A percentile compares a stretch with the other conserved stretches of the same genome.
phyloP scores from a whole-genome alignment of 2,888 invertebrate genomes.

The Pecten maximus region DNA sequence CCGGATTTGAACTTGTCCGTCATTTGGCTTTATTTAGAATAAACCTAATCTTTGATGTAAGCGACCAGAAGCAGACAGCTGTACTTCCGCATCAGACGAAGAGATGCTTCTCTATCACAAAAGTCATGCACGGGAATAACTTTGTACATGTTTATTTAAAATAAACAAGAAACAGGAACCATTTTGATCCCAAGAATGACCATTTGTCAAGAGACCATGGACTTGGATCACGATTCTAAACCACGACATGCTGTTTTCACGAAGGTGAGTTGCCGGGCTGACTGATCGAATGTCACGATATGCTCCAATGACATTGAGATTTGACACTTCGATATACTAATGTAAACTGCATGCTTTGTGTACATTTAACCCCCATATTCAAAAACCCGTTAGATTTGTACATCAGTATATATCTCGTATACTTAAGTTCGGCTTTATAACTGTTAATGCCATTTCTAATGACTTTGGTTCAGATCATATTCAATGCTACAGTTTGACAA shows the following conservation, averaged over 20 bases:
- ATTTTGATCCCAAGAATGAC: slow-evolving; percentile 66
- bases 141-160: slow-evolving; percentile 33
- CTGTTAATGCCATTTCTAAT: neutral
- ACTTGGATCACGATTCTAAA: slow-evolving; percentile 70
- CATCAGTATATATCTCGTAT: neutral
- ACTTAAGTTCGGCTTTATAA: neutral
- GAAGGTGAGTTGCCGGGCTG: slow-evolving; percentile 65
- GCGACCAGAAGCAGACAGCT: slow-evolving; percentile 48
- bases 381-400: neutral
- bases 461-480: neutral
- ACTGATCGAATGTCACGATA: slow-evolving; percentile 21
- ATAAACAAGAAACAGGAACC: slow-evolving; percentile 36
- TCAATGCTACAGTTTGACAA: neutral
- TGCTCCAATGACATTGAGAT: slow-evolving; percentile 22
- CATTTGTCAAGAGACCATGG: slow-evolving; percentile 71
- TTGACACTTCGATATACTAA: neutral
- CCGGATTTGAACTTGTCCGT: slow-evolving; percentile 33
- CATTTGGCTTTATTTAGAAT: slow-evolving; percentile 39
- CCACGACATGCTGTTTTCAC: slow-evolving; percentile 73
- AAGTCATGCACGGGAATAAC: slow-evolving; percentile 39
- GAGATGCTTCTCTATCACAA: slow-evolving; percentile 40
- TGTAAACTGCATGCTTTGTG: neutral
- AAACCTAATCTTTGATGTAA: slow-evolving; percentile 42
- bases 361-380: neutral
- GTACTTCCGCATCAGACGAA: slow-evolving; percentile 47